phyloP scores from a whole-genome alignment of 1,140 invertebrate genomes.

The Lordiphosa collinella region DNA sequence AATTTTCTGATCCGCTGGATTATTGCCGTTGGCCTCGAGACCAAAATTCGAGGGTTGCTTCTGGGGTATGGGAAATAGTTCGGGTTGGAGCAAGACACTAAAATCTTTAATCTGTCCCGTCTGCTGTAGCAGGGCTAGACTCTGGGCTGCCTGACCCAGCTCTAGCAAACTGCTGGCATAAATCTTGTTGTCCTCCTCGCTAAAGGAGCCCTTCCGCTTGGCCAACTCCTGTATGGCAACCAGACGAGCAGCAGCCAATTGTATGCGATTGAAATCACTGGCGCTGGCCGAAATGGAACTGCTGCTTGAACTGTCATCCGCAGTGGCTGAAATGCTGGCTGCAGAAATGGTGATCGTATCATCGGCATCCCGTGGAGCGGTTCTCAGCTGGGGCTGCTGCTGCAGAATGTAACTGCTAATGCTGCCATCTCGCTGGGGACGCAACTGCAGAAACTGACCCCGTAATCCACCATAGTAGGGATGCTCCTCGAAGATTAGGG shows the following conservation, averaged over 20 bases:
- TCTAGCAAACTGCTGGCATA: slow-evolving; percentile 80
- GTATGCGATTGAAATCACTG: slow-evolving; percentile 79
- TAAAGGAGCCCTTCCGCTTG: slow-evolving; percentile 80
- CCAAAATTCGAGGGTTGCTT: slow-evolving; percentile 62
- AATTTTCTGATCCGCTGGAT: slow-evolving; percentile 53
- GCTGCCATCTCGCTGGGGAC: slow-evolving; percentile 50
- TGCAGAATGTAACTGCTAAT: slow-evolving; percentile 41
- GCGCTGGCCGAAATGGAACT: slow-evolving; percentile 52
- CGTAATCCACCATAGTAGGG: slow-evolving; percentile 85
- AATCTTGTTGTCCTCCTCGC: slow-evolving; percentile 75
- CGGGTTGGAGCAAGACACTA: slow-evolving; percentile 67
- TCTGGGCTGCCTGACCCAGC: slow-evolving; percentile 80
- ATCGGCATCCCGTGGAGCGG: slow-evolving; percentile 37
- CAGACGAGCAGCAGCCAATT: slow-evolving; percentile 80
- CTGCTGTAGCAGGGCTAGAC: slow-evolving; percentile 79
- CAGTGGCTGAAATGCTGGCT: slow-evolving; percentile 60
- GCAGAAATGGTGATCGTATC: slow-evolving; percentile 63
- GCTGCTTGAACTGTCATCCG: slow-evolving; percentile 45
- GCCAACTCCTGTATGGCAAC: slow-evolving; percentile 80
- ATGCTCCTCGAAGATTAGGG: slow-evolving; percentile 52
- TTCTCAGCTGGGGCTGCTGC: slow-evolving; percentile 36
- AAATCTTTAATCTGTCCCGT: slow-evolving; percentile 76
- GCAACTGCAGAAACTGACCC: slow-evolving; percentile 77
- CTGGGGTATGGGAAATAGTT: slow-evolving; percentile 40
- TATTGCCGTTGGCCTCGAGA: slow-evolving; percentile 46